Evolutionary conservation across 1,140 invertebrate species (phyloP), one percentile per base, ranked within the genome.

Genomic region (Araneus ventricosus): DNA sequence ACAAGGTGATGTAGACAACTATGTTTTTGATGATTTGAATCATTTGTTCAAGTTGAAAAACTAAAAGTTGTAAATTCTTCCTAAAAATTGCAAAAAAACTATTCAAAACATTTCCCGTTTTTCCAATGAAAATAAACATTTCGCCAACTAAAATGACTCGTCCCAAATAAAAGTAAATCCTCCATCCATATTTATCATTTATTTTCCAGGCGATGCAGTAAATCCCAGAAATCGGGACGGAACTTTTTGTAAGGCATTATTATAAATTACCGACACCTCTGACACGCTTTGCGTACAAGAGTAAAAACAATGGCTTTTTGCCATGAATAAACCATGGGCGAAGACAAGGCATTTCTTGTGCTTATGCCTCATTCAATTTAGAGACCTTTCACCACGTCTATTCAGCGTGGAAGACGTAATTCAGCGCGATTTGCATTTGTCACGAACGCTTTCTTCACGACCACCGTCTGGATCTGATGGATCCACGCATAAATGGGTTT

Each of bases 181-280:
- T 2, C 10, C 63, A 67, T 67, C n/a, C 63, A 67, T 67, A 67
- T 67, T n/a, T 67, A 67, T 67, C n/a, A 67, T 67, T 67, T 67
- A 67, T 67, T 67, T 27, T 67, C 27, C 24, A n/a, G 24, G 63
- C 10, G 20, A 24, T 1, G 63, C 27, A 14, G 63, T n/a, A 67
- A n/a, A 67, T 30, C n/a, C 27, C 5, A 27, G 63, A 67, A 67
- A 67, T 27, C 24, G 63, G 63, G n/a, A 10, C 10, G 63, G 63
- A 67, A 27, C 63, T 67, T 67, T 67, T 67, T 67, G 63, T 67
- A 67, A 67, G 3, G 6, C 27, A 67, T 67, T 67, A 67, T 67
- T 67, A 22, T 67, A 67, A 67, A 67, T 67, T 67, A 67, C 27
- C 63, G 10, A n/a, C 63, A 67, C 63, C n/a, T 27, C 63, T 30